Conservation (phyloP, 2,888 invertebrate species). For the Caenorhabditis zanzibari region DNA sequence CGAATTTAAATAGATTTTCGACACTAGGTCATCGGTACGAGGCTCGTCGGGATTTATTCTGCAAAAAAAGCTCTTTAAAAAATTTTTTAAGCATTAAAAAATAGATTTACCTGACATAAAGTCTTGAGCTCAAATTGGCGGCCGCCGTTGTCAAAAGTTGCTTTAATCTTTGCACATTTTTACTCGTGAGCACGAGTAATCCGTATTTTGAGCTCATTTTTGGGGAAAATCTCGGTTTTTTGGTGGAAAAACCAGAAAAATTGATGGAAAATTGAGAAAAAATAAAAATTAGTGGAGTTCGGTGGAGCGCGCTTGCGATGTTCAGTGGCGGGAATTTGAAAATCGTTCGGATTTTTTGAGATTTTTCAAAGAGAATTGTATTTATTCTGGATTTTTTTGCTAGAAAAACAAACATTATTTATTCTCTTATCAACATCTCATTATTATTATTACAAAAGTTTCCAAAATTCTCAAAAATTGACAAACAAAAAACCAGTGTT, state of each 20-base stretch:
- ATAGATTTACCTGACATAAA: conserved; percentile 71
- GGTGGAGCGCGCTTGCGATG: neutral
- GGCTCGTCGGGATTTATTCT: conserved; percentile 40
- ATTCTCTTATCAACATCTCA: too few relatives aligned
- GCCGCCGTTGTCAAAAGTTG: conserved; percentile 64
- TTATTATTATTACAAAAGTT: too few relatives aligned
- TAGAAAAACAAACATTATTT: too few relatives aligned
- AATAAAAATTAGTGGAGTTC: neutral
- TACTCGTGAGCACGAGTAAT: conserved; percentile 62
- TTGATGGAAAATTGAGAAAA: neutral
- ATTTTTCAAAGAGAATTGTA: too few relatives aligned
- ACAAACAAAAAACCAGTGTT: too few relatives aligned
- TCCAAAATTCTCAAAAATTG: too few relatives aligned
- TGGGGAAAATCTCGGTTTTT: neutral
- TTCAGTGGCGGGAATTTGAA: too few relatives aligned
- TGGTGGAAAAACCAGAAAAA: neutral
- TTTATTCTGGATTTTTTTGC: too few relatives aligned
- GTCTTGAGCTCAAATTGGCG: conserved; percentile 57
- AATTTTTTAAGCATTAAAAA: neutral
- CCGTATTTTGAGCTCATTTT: conserved; percentile 53
- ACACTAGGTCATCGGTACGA: conserved; percentile 45
- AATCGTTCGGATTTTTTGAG: too few relatives aligned
- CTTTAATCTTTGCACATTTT: conserved; percentile 60
- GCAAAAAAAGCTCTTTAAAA: neutral
- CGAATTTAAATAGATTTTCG: conserved; percentile 74